These are phyloP conservation scores for Aspidoscelis tigris DNA, from an alignment of 2,113 vertebrate species.

Conservation along the genomic window DNA sequence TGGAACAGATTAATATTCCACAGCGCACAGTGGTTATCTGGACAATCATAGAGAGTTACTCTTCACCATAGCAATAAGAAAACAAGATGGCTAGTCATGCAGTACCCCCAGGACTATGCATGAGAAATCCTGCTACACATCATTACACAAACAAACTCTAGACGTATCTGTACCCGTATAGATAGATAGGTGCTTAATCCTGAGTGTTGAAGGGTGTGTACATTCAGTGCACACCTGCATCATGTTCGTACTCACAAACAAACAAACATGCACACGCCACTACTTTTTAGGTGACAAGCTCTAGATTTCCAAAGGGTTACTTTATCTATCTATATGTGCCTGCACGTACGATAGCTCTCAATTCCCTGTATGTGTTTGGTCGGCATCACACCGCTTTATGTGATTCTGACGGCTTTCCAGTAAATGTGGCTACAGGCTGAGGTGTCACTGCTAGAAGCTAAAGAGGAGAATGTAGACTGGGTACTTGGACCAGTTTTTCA, in stretches of 20 bases:
- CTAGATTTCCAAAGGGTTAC: not conserved
- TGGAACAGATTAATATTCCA: conserved; percentile 28
- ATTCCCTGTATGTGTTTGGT: not conserved
- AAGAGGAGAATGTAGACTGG: not conserved
- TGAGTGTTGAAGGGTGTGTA: not conserved
- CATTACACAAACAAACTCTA: not conserved
- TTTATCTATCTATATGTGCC: too few species aligned
- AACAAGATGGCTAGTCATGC: conserved; percentile 26
- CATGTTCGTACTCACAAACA: not conserved
- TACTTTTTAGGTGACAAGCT: not conserved
- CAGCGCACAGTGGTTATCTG: not conserved
- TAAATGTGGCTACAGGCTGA: not conserved
- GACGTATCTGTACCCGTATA: not conserved
- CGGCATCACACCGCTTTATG: not conserved
- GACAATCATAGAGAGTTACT: not conserved
- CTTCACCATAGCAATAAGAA: conserved; percentile 13
- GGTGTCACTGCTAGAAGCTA: not conserved
- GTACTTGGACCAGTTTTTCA: not conserved
- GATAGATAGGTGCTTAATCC: conserved; percentile 3
- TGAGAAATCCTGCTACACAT: not conserved
- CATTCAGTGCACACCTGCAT: not conserved
- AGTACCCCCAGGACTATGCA: not conserved
- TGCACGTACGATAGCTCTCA: not conserved
- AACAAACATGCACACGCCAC: not conserved
- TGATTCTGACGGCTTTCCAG: not conserved